These are phyloP conservation scores for Axea sp. DNA, from an alignment of 2,888 invertebrate genomes.

Conservation along the genomic window DNA sequence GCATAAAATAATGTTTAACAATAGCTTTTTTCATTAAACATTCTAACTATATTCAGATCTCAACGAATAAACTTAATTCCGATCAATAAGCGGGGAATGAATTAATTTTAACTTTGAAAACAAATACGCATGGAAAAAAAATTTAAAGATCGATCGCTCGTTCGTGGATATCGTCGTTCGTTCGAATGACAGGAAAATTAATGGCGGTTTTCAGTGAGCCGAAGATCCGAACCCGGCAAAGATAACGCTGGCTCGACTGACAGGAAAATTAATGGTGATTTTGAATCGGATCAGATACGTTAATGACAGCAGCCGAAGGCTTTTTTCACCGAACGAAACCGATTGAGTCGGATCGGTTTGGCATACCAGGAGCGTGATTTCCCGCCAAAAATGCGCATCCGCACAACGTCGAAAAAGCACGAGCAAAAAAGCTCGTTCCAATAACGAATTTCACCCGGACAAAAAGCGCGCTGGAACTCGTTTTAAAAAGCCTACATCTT, in stretches of 20 bases:
- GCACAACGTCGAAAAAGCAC: too few species aligned
- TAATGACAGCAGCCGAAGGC: not conserved
- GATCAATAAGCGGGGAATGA: too few species aligned
- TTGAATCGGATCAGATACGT: conserved; percentile 8
- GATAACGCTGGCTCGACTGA: conserved; percentile 27
- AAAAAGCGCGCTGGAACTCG: conserved; percentile 23
- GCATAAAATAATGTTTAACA: too few species aligned
- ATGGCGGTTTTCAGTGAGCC: conserved; percentile 13
- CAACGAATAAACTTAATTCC: too few species aligned
- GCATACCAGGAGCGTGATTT: conserved; percentile 7
- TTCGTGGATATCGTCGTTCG: conserved; percentile 3
- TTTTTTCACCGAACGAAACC: not conserved
- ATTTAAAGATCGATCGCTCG: too few species aligned
- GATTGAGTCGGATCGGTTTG: not conserved
- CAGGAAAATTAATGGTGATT: conserved; percentile 38
- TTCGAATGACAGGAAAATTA: conserved; percentile 36
- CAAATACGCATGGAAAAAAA: too few species aligned
- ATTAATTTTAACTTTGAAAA: too few species aligned
- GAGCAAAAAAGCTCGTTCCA: too few species aligned
- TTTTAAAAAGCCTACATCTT: conserved; percentile 25
- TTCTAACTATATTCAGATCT: too few species aligned
- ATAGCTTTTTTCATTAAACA: too few species aligned
- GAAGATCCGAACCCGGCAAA: too few species aligned
- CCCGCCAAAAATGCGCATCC: conserved; percentile 40
- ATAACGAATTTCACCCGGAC: conserved; percentile 38